Base-by-base conservation (phyloP, 1,140 invertebrate species). In the Pinna nobilis region DNA sequence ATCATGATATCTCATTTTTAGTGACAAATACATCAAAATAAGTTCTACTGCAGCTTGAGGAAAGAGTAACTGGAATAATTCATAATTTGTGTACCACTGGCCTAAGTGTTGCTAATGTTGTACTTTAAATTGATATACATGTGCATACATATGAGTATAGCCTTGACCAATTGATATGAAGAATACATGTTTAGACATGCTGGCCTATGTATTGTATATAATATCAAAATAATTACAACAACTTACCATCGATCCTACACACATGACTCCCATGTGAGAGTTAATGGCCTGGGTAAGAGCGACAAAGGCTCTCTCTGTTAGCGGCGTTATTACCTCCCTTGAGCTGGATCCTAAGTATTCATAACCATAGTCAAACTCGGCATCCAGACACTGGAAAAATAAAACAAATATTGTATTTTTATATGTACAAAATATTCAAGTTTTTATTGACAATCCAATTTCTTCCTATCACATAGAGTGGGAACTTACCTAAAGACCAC, bases 311-410 rank as follows among this genome's bases (percentile, higher is more conserved):
- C 78, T 73, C 69, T 88, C 87, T 51, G 84, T 85, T 0, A 81
- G 65, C 13, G 85, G 85, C 28, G 82, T 85, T 67, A 88, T 82
- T 9, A 86, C 83, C 64, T 87, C 86, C 15, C 86, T 71, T 9
- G 69, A 41, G 53, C 77, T 76, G 25, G 85, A 83, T 2, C 87
- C 87, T 15, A 86, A 68, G 75, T 88, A 88, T 61, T 88, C 87
- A 78, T 82, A 88, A 4, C 86, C 87, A 77, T 88, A 88, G 9
- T 87, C 85, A 77, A 87, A 86, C 6, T 81, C 74, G 1, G 77
- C 75, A 68, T 85, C 79, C 66, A 87, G 39, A 37, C 81, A 83
- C 87, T 88, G 78, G 9, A 77, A 72, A 51, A 7, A 76, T 28
- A 61, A 67, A 53, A 67, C 18, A 32, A 15, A 41, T 57, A 69